A percentile compares a stretch with the other conserved stretches of the same genome.
Conservation (phyloP, 2,888 invertebrate genomes). For the Embidobia sp. region DNA sequence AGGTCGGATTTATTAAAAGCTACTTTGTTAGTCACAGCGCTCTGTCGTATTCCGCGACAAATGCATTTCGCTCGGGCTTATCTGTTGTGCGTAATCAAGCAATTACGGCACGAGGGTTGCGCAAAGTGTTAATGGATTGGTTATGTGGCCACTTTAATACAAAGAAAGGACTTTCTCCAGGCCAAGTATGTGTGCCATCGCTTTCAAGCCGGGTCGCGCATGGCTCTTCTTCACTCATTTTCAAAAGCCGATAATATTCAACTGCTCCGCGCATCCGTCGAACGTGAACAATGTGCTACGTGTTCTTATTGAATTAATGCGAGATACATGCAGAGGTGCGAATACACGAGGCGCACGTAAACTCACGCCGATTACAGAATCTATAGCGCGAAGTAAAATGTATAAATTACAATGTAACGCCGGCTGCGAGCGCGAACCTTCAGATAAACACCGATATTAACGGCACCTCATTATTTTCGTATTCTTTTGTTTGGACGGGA, state of each 20-base stretch:
- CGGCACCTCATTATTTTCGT: background rate
- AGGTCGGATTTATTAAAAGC: conserved; percentile 11
- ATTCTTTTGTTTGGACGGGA: background rate
- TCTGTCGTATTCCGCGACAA: background rate
- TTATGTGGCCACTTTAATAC: conserved; percentile 62
- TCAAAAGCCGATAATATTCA: conserved; percentile 56
- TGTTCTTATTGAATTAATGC: conserved; percentile 34
- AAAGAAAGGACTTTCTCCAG: conserved; percentile 73
- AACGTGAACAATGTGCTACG: conserved; percentile 20
- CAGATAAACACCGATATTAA: conserved; percentile 3
- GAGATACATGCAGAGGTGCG: conserved; percentile 11
- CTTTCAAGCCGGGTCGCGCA: conserved; percentile 62
- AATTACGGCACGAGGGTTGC: conserved; percentile 65
- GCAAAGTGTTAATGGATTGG: conserved; percentile 73
- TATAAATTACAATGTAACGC: conserved; percentile 21
- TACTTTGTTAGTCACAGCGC: conserved; percentile 6
- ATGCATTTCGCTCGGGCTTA: conserved; percentile 23
- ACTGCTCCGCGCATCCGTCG: background rate
- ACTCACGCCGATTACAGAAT: conserved; percentile 6
- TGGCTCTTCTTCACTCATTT: conserved; percentile 49
- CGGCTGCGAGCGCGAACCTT: conserved; percentile 1
- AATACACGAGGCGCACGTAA: conserved; percentile 16
- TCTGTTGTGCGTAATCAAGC: conserved; percentile 52
- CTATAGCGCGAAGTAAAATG: background rate
- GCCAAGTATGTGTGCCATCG: conserved; percentile 76